Base-by-base conservation (phyloP, 2,113 vertebrate species). In the Gobio gobio region DNA sequence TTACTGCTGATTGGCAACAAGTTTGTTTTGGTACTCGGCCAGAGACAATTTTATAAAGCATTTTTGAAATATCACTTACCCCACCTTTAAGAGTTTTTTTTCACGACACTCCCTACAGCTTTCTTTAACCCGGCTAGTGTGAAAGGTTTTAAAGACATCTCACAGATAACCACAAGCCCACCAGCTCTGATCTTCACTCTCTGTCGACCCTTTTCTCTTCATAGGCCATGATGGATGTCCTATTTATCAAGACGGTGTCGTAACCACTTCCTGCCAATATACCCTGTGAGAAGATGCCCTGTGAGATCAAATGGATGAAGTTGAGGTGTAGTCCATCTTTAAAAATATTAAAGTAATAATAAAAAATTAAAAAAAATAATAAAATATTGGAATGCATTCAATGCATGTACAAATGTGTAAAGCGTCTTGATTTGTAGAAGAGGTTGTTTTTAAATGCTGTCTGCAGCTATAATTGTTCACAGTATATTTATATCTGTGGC, bases 111-210 rank as follows among this genome's bases (percentile, higher is more conserved):
- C 24, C 5, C 26, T 40, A 22, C 2, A 43, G 66, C 0, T 70
- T 29, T 64, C 26, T 40, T 3, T 24, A 3, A 14, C 12, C 12
- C 14, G 22, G 10, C 9, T 43, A 22, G 33, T 36, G 20, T 43
- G 36, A 24, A 13, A 24, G 10, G 0, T 47, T 47, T 45, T 47
- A 45, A 47, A 73, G 43, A 14, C 43, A 73, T 68, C 29, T 72
- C 13, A 10, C n/a, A 73, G 22, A 56, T 36, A 77, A 77, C 75
- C 29, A n/a, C 75, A 59, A 78, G 54, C 76, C 76, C 33, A 59
- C 51, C 29, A 77, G 33, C 51, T 56, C 51, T 56, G 51, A 56
- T 20, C 18, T 56, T 10, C 33, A 40, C 29, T 20, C 18, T 20
- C 51, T 72, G 68, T 2, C 1, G 40, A 10, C 20, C 8, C 20